phyloP scores from a whole-genome alignment of 2,113 vertebrate species.

The Nothocercus nigrocapillus region DNA sequence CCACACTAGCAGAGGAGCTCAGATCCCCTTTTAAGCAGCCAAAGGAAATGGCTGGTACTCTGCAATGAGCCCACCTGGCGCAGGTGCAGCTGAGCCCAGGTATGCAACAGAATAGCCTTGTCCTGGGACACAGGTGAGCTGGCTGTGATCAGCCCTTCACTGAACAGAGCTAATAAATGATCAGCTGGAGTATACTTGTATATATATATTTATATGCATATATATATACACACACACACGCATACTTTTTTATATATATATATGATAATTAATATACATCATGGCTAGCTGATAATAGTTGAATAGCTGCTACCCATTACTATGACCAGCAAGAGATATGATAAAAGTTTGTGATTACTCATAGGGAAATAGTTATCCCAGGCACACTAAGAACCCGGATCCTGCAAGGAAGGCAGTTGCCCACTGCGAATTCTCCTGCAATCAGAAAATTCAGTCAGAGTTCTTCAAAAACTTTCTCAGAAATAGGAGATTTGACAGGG shows the following conservation, averaged over 20 bases:
- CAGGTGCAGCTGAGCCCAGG: not conserved
- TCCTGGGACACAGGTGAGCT: not conserved
- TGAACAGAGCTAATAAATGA: not conserved
- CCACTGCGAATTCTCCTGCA: not conserved
- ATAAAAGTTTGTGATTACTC: too few species aligned
- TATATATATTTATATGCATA: too few species aligned
- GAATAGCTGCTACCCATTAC: not conserved
- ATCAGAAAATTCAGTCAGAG: not conserved
- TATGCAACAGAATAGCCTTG: not conserved
- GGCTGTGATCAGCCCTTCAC: not conserved
- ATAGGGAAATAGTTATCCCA: not conserved
- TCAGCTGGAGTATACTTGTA: not conserved
- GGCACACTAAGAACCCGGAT: accelerated
- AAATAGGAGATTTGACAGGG: not conserved
- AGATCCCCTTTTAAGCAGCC: not conserved
- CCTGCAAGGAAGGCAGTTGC: not conserved
- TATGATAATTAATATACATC: not conserved
- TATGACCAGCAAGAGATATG: not conserved
- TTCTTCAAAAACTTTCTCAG: not conserved
- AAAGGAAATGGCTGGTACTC: not conserved
- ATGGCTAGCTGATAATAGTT: not conserved
- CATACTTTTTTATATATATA: too few species aligned
- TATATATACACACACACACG: too few species aligned
- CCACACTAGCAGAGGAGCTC: not conserved
- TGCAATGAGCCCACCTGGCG: not conserved